Evolutionary conservation across 92 coral and sea anemone species (phyloP).

Genomic region (Pocillopora grandis): DNA sequence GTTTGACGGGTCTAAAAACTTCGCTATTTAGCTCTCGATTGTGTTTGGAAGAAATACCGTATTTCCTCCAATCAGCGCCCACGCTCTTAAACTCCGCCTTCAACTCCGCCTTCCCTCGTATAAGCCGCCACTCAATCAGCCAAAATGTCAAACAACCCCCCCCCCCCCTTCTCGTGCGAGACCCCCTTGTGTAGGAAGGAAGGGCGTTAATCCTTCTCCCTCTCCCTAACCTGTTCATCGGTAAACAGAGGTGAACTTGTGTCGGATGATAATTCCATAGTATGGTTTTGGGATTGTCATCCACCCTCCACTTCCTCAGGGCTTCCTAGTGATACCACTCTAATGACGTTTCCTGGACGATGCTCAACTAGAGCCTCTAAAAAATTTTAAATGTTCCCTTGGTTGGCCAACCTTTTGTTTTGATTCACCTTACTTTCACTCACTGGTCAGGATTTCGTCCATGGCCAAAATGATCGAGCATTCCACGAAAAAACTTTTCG

Average conservation of each 20-base stretch:
- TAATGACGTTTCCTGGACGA: conserved; percentile 27
- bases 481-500: conserved; percentile 45
- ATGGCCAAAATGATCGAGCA: conserved; percentile 38
- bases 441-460: background rate
- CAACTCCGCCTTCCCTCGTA: too few species aligned
- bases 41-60: too few species aligned
- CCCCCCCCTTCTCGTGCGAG: too few species aligned
- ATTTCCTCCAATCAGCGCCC: too few species aligned
- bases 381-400: conserved; percentile 16
- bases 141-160: too few species aligned
- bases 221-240: conserved; percentile 10
- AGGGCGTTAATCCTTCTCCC: conserved; percentile 15
- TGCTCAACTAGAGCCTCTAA: background rate
- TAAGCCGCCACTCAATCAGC: too few species aligned
- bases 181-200: background rate
- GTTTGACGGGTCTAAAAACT: too few species aligned
- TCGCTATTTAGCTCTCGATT: too few species aligned
- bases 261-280: background rate
- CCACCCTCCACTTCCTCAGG: conserved; percentile 26
- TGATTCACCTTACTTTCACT: background rate
- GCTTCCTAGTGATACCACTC: conserved; percentile 32
- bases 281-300: conserved; percentile 1
- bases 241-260: background rate
- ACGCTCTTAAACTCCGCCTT: too few species aligned
- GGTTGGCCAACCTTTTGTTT: background rate